A percentile compares a stretch with the other conserved stretches of the same genome.
phyloP scores from a whole-genome alignment of 2,113 vertebrate genomes.

The Morone saxatilis region DNA sequence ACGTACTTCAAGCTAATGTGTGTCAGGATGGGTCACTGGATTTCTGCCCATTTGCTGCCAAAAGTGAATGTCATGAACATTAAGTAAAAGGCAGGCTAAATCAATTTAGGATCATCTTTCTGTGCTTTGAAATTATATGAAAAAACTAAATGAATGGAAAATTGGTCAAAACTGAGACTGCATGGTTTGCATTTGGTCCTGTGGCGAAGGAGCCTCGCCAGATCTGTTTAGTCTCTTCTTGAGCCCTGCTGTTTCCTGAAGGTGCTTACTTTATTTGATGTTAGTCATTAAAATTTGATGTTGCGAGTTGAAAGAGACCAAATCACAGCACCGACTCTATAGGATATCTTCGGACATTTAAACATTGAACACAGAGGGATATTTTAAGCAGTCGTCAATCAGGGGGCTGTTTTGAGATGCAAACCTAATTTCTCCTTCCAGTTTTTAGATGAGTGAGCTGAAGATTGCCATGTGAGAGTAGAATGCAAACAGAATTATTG shows the following conservation, averaged over 20 bases:
- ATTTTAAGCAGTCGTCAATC: slow-evolving; percentile 36
- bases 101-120: slow-evolving; percentile 58
- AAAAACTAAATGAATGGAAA: slow-evolving; percentile 35
- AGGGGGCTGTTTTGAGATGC: slow-evolving; percentile 38
- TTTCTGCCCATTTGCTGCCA: slow-evolving; percentile 65
- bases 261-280: slow-evolving; percentile 47
- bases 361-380: slow-evolving; percentile 10
- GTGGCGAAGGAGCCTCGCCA: neutral
- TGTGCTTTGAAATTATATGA: slow-evolving; percentile 60
- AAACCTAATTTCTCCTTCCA: slow-evolving; percentile 43
- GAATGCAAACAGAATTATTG: neutral
- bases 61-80: slow-evolving; percentile 77
- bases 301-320: slow-evolving; percentile 37
- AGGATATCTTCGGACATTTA: slow-evolving; percentile 40
- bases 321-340: slow-evolving; percentile 11
- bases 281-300: slow-evolving; percentile 43
- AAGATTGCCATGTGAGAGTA: slow-evolving; percentile 5
- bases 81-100: slow-evolving; percentile 70
- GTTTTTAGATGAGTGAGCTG: neutral
- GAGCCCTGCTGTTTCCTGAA: slow-evolving; percentile 30
- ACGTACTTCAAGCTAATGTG: slow-evolving; percentile 55
- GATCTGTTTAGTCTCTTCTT: neutral
- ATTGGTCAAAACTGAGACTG: neutral
- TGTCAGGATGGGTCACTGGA: slow-evolving; percentile 70
- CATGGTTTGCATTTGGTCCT: neutral